Evolutionary conservation across 2,113 vertebrate species (phyloP).

Genomic region (Poeciliopsis occidentalis): DNA sequence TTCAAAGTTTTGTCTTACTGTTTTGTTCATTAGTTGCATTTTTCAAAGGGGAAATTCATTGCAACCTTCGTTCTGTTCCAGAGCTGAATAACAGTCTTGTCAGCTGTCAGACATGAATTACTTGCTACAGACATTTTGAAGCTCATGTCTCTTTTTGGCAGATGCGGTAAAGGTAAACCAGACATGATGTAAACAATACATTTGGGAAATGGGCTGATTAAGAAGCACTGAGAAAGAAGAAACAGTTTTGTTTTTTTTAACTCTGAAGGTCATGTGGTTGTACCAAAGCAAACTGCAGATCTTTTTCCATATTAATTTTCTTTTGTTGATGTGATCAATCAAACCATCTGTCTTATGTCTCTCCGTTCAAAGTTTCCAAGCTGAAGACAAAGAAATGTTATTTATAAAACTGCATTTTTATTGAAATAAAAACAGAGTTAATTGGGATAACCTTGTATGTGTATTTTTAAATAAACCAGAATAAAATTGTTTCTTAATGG

Average conservation of each 20-base stretch:
- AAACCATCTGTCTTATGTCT: neutral
- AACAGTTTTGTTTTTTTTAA: neutral
- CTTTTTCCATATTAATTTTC: neutral
- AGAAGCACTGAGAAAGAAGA: neutral
- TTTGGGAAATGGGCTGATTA: neutral
- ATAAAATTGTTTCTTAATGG: neutral
- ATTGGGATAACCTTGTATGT: neutral
- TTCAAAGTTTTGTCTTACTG: too few species aligned
- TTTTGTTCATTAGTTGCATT: too few species aligned
- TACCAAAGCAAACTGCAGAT: neutral
- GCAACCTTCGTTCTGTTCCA: too few species aligned
- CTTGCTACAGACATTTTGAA: neutral
- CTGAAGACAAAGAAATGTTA: neutral
- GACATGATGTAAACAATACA: neutral
- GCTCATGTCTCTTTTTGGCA: neutral
- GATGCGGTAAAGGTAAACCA: neutral
- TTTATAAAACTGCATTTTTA: neutral
- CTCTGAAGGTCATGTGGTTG: neutral
- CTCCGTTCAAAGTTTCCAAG: neutral
- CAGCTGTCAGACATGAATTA: neutral
- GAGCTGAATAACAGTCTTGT: neutral
- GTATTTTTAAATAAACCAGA: neutral
- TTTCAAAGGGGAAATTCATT: too few species aligned
- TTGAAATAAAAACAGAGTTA: neutral
- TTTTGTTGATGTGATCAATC: neutral